These are phyloP conservation scores for Ochropleura leucogaster DNA, from an alignment of 2,888 invertebrate genomes.

Conservation along the genomic window DNA sequence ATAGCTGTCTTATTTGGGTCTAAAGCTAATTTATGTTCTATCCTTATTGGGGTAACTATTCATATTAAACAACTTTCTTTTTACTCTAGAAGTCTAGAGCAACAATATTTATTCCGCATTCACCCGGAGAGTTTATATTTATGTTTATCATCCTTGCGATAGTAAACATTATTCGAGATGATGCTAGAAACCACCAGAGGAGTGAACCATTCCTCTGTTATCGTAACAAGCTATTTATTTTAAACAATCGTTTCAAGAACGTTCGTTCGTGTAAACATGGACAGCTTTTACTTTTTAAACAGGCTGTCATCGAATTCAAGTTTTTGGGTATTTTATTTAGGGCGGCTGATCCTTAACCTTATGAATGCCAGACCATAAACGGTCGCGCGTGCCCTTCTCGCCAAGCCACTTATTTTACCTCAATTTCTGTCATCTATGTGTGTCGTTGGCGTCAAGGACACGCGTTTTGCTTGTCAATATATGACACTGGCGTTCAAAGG, in stretches of 20 bases:
- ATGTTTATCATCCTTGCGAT: background rate
- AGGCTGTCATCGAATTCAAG: background rate
- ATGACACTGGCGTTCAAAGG: too few relatives aligned
- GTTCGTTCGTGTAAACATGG: background rate
- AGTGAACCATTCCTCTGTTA: constrained; percentile 44
- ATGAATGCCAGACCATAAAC: too few relatives aligned
- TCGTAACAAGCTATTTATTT: constrained; percentile 32
- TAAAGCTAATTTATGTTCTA: background rate
- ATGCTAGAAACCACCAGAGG: constrained; percentile 16
- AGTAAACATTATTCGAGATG: background rate
- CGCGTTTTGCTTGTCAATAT: too few relatives aligned
- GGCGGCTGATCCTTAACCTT: background rate
- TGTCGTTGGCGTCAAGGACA: too few relatives aligned
- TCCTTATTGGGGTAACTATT: background rate
- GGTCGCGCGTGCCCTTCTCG: too few relatives aligned
- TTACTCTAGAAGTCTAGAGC: background rate
- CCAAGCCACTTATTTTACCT: too few relatives aligned
- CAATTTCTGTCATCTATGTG: too few relatives aligned
- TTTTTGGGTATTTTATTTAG: background rate
- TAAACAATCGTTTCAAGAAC: constrained; percentile 38
- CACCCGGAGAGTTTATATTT: background rate
- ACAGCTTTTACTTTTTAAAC: constrained; percentile 39
- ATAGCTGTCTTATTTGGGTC: background rate
- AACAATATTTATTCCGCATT: background rate
- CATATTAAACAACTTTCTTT: background rate